Evolutionary conservation across 1,140 invertebrate genomes (phyloP), one percentile per base, ranked within the genome.

Genomic region (Schlechtendalia chinensis): DNA sequence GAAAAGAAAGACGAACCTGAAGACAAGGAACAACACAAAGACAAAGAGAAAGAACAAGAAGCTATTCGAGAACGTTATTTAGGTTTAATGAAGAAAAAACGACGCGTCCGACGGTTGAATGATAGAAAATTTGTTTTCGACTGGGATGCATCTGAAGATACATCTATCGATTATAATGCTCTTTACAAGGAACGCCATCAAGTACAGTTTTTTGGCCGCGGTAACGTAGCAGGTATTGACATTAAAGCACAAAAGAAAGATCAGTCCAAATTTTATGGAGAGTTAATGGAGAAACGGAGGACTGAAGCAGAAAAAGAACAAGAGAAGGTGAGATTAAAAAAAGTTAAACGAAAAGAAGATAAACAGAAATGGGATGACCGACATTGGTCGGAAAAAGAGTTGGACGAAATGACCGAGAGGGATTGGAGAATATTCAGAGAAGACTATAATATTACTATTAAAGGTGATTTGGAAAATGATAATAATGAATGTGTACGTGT

Each of bases 381-480:
- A 32, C 98, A 99, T 87, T 99, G 98, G 98, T 94, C 93, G 22
- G 96, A 99, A 83, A 99, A 99, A 87, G 90, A 91, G 16, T 85
- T 93, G 0, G 90, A 93, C 72, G 96, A 99, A 87, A 99, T 99
- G 98, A 97, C 94, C 14, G 97, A 99, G 85, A 89, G 98, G 85
- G 98, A 99, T 88, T 99, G 98, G 98, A 90, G 98, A 85, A 99
- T 99, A 84, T 99, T 99, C 85, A 91, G 97, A 82, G 98, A 99
- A 88, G 98, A 99, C 88, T 99, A 98, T 85, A 99, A 98, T 85
- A 99, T 99, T 65, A 94, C 96, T 6, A 97, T 99, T 67, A 99
- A 99, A 86, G 97, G 89, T 86, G 63, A 24, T 74, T 81, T 69
- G 0, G 24, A 6, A 69, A 69, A 24, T 8, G 27, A 50, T 69